These are phyloP conservation scores for Tetranychus cinnabarinus DNA, from an alignment of 1,140 invertebrate species.

Conservation along the genomic window DNA sequence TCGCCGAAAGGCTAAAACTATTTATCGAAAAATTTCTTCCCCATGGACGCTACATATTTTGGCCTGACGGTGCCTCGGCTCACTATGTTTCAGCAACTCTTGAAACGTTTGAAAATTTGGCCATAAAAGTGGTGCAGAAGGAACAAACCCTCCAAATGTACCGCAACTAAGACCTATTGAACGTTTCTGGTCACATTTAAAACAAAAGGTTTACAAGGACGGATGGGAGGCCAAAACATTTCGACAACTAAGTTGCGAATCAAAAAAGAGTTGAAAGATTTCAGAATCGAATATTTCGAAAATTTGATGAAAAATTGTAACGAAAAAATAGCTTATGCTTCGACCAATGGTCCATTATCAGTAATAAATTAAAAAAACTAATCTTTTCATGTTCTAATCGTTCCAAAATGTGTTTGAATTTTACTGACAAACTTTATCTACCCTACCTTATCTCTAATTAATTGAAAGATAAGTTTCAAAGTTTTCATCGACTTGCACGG, in stretches of 20 bases:
- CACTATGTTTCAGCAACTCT: neutral
- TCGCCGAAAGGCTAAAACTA: neutral
- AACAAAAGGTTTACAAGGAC: neutral
- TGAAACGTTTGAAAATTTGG: neutral
- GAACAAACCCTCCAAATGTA: neutral
- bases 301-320: too few relatives aligned
- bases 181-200: neutral
- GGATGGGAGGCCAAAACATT: neutral
- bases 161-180: constrained; percentile 4
- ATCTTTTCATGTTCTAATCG: too few relatives aligned
- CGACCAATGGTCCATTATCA: too few relatives aligned
- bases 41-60: neutral
- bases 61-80: constrained; percentile 1
- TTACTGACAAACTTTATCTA: too few relatives aligned
- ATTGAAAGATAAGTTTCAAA: too few relatives aligned
- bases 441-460: too few relatives aligned
- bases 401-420: too few relatives aligned
- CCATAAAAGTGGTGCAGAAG: neutral
- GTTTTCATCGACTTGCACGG: too few relatives aligned
- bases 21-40: constrained; percentile 1
- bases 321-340: too few relatives aligned
- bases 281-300: neutral
- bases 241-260: neutral
- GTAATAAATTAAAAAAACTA: too few relatives aligned
- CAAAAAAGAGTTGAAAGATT: neutral